phyloP scores from a whole-genome alignment of 2,113 vertebrate species.

The Halichoeres trimaculatus region DNA sequence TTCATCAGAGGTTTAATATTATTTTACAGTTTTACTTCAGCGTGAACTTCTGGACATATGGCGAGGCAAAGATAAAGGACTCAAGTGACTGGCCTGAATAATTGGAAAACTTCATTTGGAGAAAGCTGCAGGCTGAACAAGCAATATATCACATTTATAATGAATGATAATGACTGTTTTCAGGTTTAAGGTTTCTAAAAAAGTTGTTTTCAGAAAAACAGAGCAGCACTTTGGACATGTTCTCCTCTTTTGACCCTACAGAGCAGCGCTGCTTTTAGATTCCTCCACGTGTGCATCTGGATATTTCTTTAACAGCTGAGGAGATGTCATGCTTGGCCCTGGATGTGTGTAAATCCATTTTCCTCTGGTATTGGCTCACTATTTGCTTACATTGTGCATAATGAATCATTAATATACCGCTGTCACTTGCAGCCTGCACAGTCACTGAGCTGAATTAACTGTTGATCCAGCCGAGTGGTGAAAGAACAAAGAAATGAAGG shows the following conservation, averaged over 20 bases:
- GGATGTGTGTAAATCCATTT: conserved; percentile 73
- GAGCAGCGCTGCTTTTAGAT: conserved; percentile 14
- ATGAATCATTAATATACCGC: conserved; percentile 81
- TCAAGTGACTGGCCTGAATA: conserved; percentile 40
- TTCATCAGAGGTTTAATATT: neutral
- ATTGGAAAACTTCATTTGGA: conserved; percentile 61
- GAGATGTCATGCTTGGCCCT: conserved; percentile 71
- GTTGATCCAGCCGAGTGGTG: conserved; percentile 59
- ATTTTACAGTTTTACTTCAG: conserved; percentile 14
- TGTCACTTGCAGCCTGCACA: conserved; percentile 70
- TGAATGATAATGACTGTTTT: conserved; percentile 46
- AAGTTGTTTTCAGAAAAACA: conserved; percentile 1
- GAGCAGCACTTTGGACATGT: conserved; percentile 22
- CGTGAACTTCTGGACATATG: conserved; percentile 31
- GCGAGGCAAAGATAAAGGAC: conserved; percentile 24
- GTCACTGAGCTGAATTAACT: conserved; percentile 72
- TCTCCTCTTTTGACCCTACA: neutral
- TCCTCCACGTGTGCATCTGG: conserved; percentile 14
- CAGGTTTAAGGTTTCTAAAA: conserved; percentile 49
- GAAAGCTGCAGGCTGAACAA: conserved; percentile 36
- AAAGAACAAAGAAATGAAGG: conserved; percentile 35
- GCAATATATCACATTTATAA: conserved; percentile 54
- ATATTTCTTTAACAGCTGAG: conserved; percentile 43
- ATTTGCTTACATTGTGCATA: conserved; percentile 78
- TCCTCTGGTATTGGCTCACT: conserved; percentile 60